Evolutionary conservation across 2,113 vertebrate genomes (phyloP).

Genomic region (Falcunculus frontatus): DNA sequence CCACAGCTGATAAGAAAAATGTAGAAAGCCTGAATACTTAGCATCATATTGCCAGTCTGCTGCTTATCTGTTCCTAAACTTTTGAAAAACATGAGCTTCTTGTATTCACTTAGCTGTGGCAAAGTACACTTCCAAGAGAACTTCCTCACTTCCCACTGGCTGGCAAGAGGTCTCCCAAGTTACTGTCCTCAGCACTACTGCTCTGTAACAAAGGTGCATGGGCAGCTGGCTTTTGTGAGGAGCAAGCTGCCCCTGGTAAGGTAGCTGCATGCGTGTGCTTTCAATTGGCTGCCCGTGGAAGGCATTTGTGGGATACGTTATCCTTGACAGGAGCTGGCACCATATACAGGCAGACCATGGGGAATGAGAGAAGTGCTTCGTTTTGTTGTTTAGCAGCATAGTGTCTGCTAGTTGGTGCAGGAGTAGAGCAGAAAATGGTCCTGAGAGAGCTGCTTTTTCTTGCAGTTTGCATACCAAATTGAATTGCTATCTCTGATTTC

Average conservation of each 20-base stretch:
- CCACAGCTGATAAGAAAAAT: background rate
- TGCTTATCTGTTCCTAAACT: background rate
- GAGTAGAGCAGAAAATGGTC: background rate
- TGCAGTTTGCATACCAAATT: background rate
- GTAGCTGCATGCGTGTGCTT: background rate
- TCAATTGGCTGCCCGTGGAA: background rate
- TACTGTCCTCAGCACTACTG: background rate
- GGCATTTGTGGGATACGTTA: background rate
- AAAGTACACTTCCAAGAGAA: background rate
- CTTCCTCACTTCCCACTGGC: background rate
- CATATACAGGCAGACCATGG: background rate
- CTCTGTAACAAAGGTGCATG: background rate
- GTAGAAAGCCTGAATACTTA: background rate
- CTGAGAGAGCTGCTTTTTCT: background rate
- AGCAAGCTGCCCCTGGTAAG: background rate
- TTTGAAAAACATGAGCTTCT: background rate
- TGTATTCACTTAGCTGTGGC: background rate
- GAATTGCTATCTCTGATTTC: background rate
- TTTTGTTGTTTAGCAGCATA: background rate
- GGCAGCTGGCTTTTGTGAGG: background rate
- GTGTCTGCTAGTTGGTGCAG: background rate
- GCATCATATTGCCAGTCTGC: background rate
- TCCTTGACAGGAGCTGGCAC: background rate
- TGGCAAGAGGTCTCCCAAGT: background rate
- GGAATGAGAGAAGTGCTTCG: background rate